phyloP scores from a whole-genome alignment of 2,797 vertebrate genomes.

The Onychomys torridus region DNA sequence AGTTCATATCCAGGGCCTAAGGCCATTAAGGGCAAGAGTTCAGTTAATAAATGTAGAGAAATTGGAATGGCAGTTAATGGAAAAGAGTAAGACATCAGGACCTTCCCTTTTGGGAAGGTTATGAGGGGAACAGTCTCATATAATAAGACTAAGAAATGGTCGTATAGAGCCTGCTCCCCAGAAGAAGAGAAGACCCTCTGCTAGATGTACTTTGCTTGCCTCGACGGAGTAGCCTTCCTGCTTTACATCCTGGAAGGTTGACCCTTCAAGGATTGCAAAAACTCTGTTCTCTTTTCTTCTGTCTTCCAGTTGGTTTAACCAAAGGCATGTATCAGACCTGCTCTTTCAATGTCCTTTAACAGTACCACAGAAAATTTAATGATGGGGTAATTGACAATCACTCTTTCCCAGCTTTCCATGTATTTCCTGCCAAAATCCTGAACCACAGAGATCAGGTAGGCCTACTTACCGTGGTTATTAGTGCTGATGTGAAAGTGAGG shows the following conservation, averaged over 20 bases:
- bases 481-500: background rate
- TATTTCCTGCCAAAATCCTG: conserved; percentile 18
- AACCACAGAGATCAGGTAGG: background rate
- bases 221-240: conserved; percentile 3
- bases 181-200: background rate
- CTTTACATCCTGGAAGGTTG: background rate
- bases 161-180: background rate
- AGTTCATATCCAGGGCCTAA: background rate
- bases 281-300: background rate
- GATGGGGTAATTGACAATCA: conserved; percentile 30
- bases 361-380: conserved; percentile 16
- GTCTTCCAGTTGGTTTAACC: background rate
- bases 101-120: background rate
- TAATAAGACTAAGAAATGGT: background rate
- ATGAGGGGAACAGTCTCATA: background rate
- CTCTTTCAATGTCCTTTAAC: conserved; percentile 26
- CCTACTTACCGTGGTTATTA: background rate
- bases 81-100: background rate
- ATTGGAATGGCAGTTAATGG: background rate
- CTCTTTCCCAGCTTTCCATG: background rate
- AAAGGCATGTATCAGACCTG: background rate
- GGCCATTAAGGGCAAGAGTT: background rate
- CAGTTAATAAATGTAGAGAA: background rate
- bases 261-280: background rate
- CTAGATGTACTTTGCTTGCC: conserved; percentile 14